Evolutionary conservation across 2,888 invertebrate species (phyloP), one percentile per base, ranked within the genome.

Genomic region (Antheraea assamensis): DNA sequence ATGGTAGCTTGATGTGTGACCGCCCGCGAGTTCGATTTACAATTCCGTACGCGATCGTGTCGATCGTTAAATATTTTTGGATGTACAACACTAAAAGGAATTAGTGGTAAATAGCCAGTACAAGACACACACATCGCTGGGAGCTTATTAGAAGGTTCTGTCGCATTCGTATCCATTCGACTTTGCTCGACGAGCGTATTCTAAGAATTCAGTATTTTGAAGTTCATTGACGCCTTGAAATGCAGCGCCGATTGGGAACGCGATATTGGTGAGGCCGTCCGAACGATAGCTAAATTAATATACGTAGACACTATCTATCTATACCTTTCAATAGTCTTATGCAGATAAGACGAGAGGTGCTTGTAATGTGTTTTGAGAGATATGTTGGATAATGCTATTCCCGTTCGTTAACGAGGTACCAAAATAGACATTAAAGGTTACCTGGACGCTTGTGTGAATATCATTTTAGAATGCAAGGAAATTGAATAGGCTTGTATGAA

Each of bases 21-120:
- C 94, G 92, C 92, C 92, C 92, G 91, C 85, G 86, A 85, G 87
- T 83, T 77, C 84, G 81, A 83, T 88, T 93, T 90, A 91, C 90
- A 86, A 94, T 94, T 92, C 94, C 84, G 81, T 78, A 81, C 91
- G 90, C 90, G 87, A 78, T 76, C 79, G 81, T 78, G 83, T 82
- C 81, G 83, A 85, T 92, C 91, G 90, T 94, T 91, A 93, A 92
- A 91, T 91, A 88, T 91, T 91, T 92, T 92, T 88, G 88, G 83
- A 77, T 83, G 82, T 83, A 84, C 83, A 82, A 87, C 88, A 87
- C 85, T 85, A 83, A 85, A 86, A 86, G 82, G 88, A 89, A 92
- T 91, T 90, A 90, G 86, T 86, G 87, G 86, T 89, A 88, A 87
- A 86, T 85, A 81, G 82, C 76, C 74, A 78, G 80, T 80, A 80